phyloP scores from a whole-genome alignment of 2,888 invertebrate species.

The Sialis fuliginosa region DNA sequence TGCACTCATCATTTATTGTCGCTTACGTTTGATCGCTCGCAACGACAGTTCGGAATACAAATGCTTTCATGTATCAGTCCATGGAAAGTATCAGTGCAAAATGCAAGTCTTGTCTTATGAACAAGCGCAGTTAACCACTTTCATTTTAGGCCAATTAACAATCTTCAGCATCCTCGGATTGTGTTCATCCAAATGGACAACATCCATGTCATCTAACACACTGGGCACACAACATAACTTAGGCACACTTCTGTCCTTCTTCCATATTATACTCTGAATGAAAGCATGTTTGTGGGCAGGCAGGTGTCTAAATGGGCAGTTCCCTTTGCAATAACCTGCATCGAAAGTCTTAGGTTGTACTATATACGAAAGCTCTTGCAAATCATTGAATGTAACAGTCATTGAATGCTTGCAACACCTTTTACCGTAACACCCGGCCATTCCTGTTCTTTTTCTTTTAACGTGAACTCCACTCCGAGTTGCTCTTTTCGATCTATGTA shows the following conservation, averaged over 20 bases:
- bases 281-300: conserved; percentile 53
- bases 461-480: conserved; percentile 20
- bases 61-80: too few species aligned
- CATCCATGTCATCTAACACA: conserved; percentile 42
- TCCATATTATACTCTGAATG: conserved; percentile 47
- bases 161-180: conserved; percentile 41
- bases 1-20: too few species aligned
- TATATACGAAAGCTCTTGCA: conserved; percentile 38
- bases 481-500: conserved; percentile 23
- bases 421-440: conserved; percentile 15
- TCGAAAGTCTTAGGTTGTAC: conserved; percentile 51
- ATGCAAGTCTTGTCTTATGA: conserved; percentile 25
- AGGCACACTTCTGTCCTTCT: conserved; percentile 32
- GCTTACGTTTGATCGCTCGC: too few species aligned
- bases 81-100: too few species aligned
- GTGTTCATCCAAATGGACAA: conserved; percentile 45
- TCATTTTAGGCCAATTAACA: conserved; percentile 52
- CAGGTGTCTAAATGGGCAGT: conserved; percentile 48
- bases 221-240: conserved; percentile 53
- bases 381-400: conserved; percentile 44
- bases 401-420: conserved; percentile 46
- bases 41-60: too few species aligned
- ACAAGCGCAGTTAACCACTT: conserved; percentile 53
- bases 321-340: conserved; percentile 51
- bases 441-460: conserved; percentile 13